Evolutionary conservation across 2,797 vertebrate genomes (phyloP).

Genomic region (Sorex maritimensis): DNA sequence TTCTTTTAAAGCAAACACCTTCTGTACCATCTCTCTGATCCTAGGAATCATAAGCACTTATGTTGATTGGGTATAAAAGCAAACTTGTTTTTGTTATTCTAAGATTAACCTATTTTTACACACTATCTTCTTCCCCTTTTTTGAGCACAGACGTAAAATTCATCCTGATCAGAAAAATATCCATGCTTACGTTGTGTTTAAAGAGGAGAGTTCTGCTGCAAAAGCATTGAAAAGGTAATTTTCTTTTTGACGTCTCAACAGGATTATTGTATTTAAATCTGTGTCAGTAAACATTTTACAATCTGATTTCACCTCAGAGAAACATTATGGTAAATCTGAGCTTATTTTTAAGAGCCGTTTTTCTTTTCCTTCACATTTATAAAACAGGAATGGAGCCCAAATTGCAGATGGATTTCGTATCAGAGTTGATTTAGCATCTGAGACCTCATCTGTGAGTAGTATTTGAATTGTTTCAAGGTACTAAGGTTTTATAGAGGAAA

Average conservation of each 20-base stretch:
- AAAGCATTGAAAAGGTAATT: slow-evolving; percentile 93
- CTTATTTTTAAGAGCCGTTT: slow-evolving; percentile 51
- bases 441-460: slow-evolving; percentile 89
- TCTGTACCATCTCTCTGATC: too few relatives aligned
- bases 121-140: not conserved
- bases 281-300: not conserved
- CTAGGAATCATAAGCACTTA: not conserved
- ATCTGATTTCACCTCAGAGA: not conserved
- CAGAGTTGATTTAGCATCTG: slow-evolving; percentile 94
- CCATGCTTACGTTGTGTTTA: slow-evolving; percentile 97
- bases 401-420: slow-evolving; percentile 94
- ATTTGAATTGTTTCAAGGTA: slow-evolving; percentile 19
- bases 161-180: slow-evolving; percentile 95
- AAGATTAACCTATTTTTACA: slow-evolving; percentile 55
- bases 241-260: not conserved
- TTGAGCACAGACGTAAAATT: slow-evolving; percentile 92
- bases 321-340: not conserved
- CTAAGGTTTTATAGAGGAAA: not conserved
- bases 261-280: not conserved
- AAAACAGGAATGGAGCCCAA: slow-evolving; percentile 95
- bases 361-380: slow-evolving; percentile 3
- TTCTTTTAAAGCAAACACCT: too few relatives aligned
- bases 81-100: slow-evolving; percentile 30
- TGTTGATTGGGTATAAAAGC: slow-evolving; percentile 1
- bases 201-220: slow-evolving; percentile 90